Evolutionary conservation across 2,797 vertebrate genomes (phyloP).

Genomic region (Thunnus albacares): DNA sequence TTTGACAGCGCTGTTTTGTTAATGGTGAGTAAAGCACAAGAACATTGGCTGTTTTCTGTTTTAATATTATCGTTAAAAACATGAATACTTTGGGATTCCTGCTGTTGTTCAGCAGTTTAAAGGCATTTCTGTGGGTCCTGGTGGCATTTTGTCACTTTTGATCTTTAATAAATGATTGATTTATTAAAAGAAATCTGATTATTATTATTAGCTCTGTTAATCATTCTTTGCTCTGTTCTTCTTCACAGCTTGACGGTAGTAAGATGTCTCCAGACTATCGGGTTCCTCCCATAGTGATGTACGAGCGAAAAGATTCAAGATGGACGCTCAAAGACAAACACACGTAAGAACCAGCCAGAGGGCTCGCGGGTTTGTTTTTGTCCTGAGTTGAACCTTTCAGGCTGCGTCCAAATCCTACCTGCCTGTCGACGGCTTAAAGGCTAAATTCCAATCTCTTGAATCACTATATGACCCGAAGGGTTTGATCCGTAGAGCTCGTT

Average conservation of each 20-base stretch:
- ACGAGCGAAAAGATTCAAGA: constrained; percentile 88
- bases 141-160: background rate
- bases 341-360: constrained; percentile 82
- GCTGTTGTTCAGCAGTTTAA: background rate
- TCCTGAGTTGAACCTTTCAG: no score
- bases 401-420: background rate
- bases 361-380: no score
- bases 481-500: no score
- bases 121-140: background rate
- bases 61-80: no score
- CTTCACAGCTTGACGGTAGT: constrained; percentile 88
- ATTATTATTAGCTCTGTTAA: no score
- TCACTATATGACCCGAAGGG: no score
- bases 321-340: constrained; percentile 94
- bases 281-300: constrained; percentile 91
- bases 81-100: no score
- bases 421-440: no score
- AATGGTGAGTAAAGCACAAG: constrained; percentile 86
- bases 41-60: no score
- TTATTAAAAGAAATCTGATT: background rate
- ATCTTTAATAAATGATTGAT: background rate
- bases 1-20: constrained; percentile 89
- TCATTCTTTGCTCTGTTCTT: background rate
- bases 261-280: constrained; percentile 89
- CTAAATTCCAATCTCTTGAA: no score